Evolutionary conservation across 2,888 invertebrate species (phyloP), one percentile per base, ranked within the genome.

Genomic region (Myopa tessellatipennis): DNA sequence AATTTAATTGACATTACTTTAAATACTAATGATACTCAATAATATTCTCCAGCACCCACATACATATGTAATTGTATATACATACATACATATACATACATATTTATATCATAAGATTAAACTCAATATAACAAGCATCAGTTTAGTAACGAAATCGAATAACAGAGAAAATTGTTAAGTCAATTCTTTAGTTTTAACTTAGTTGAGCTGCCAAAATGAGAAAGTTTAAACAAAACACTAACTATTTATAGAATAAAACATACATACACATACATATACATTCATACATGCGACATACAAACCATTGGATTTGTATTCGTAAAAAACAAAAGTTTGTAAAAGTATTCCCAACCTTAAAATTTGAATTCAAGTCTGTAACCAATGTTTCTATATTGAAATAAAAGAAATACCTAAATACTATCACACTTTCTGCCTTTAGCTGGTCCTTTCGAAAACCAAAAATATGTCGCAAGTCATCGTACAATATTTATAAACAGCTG

Each of bases 161-260:
- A 36, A 70, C 1, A 55, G 55, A 36, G 36, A 65, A 38, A 34
- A 65, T 38, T 36, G 34, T 67, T 34, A 74, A 67, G 67, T 55
- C 67, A 74, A 67, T 67, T 68, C 18, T 18, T 58, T n/a, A 34
- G 67, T 50, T 74, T 67, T 58, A 74, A 67, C 52, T 60, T 1
- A 40, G 68, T 74, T 74, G 55, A 67, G 74, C 55, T 74, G 74
- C 74, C 74, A 67, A 74, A 40, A n/a, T 55, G 55, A 74, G 36
- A 74, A 38, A 12, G 16, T 26, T 1, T 26, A 26, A 26, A 26
- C 38, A 73, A 34, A 7, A 60, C 45, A 45, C 8, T 71, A 18
- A 3, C 14, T 73, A 5, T 26, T 72, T 26, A n/a, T 61, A 72
- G 14, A 40, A 60, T 16, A 36, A 36, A 36, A 16, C 4, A 65